Base-by-base conservation (phyloP, 2,797 vertebrate species). In the Clarias fuscus region DNA sequence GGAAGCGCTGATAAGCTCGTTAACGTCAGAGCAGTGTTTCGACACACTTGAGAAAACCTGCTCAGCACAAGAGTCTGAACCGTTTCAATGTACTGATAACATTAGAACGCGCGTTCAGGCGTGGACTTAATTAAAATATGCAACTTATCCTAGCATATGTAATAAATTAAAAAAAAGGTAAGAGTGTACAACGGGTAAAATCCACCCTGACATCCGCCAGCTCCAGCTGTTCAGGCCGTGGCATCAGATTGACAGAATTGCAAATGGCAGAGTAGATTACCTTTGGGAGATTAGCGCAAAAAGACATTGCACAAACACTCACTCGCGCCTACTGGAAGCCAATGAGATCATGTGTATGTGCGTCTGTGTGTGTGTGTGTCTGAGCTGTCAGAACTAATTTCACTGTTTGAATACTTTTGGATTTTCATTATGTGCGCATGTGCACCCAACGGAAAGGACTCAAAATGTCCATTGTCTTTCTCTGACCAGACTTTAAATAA, bases 251-350 rank as follows among this genome's bases (percentile, higher is more conserved):
- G 79, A 58, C 40, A 58, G 37, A 56, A 17, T 48, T 4, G n/a
- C 58, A 62, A 64, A 71, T 73, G 24, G 56, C 77, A 72, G 22
- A 40, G 56, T 22, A 11, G 73, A 72, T 61, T 65, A 73, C 61
- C 80, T 37, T 56, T 48, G 71, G 68, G 64, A 82, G 72, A 82
- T 61, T 62, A 72, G 77, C 13, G 73, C 17, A 17, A 64, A 80
- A 79, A 78, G 65, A 71, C 59, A 56, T 56, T 67, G 72, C 67
- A 24, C 53, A 85, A 58, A 68, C 84, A 79, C 84, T 61, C 76
- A 30, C 30, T 59, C 56, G 48, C 11, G 30, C 58, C 18, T 72
- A 22, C 58, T 72, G 65, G 27, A 68, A 75, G 11, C n/a, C 67
- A 85, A 73, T 27, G 77, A 80, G 84, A 30, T 4, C 2, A 33